These are phyloP conservation scores for Drosophila miranda DNA, from an alignment of 1,140 invertebrate species.

Conservation along the genomic window DNA sequence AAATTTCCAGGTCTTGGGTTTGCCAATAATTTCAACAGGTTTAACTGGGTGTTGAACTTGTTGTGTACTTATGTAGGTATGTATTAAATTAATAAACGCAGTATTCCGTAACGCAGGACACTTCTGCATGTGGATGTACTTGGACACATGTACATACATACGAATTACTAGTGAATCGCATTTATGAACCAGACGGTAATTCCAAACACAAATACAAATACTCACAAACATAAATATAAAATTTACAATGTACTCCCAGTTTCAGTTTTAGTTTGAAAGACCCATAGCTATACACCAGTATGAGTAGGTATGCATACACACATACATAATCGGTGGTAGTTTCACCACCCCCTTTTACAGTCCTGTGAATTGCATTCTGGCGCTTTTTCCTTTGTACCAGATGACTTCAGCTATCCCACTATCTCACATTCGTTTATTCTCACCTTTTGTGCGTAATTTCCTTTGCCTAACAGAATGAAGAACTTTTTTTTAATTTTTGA, in stretches of 20 bases:
- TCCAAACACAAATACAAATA: neutral
- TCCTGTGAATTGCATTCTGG: constrained; percentile 1
- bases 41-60: neutral
- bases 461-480: constrained; percentile 2
- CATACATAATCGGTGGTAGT: neutral
- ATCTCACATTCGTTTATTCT: neutral
- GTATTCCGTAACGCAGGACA: no score
- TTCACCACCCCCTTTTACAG: neutral
- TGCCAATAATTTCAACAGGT: constrained; percentile 1
- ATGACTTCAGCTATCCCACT: constrained; percentile 3
- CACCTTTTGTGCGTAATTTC: constrained; percentile 9
- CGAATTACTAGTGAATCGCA: neutral
- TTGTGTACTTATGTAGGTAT: constrained; percentile 5
- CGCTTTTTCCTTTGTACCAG: neutral
- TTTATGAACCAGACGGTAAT: no score
- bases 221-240: neutral
- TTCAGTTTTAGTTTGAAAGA: no score
- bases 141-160: neutral
- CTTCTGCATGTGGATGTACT: neutral
- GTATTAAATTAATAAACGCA: neutral
- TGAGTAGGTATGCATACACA: no score
- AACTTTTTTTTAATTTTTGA: constrained; percentile 1
- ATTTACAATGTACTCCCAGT: no score
- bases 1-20: neutral
- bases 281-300: no score